Base-by-base conservation (phyloP, 2,888 invertebrate genomes). In the Drosophila fungiperda region DNA sequence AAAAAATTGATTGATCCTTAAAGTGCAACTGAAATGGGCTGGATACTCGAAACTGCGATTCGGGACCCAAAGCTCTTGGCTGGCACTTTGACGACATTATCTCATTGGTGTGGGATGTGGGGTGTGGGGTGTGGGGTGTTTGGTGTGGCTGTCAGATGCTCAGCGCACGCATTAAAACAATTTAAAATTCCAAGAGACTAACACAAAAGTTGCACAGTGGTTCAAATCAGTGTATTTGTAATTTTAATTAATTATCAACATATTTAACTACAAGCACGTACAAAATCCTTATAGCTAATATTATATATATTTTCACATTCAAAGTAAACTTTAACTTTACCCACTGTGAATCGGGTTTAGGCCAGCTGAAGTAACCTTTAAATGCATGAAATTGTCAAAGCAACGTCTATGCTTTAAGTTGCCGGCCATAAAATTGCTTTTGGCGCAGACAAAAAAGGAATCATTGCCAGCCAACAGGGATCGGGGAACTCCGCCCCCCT, bases 1-100 rank as follows among this genome's bases (percentile, higher is more conserved):
- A 86, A 89, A 89, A 88, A 84, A 87, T 87, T 89, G 86, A 89
- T 89, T 86, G 86, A 86, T 86, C 87, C 86, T 86, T 79, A 69
- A 78, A 77, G 79, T 72, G 73, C 77, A 73, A 55, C 59, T 67
- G 70, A 62, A 65, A 65, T 68, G 57, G 53, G 68, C 49, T 32
- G 68, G 15, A 11, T 52, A 20, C 17, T 20, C 26, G 62, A 12
- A 50, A 15, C 4, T 52, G 26, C 15, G 9, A 40, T 23, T 32
- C 36, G 60, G 36, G 45, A 50, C 58, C 58, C 57, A 68, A 49
- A 58, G 48, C 49, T 53, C 42, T 45, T 36, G 49, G 42, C 61
- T 73, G 60, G 29, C 63, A 72, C 76, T 79, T 86, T 81, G 86
- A 87, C 87, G 83, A 87, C 87, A 83, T 83, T 69, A 89, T 83